Evolutionary conservation across 1,140 invertebrate species (phyloP).

Genomic region (Neodiprion fabricii): DNA sequence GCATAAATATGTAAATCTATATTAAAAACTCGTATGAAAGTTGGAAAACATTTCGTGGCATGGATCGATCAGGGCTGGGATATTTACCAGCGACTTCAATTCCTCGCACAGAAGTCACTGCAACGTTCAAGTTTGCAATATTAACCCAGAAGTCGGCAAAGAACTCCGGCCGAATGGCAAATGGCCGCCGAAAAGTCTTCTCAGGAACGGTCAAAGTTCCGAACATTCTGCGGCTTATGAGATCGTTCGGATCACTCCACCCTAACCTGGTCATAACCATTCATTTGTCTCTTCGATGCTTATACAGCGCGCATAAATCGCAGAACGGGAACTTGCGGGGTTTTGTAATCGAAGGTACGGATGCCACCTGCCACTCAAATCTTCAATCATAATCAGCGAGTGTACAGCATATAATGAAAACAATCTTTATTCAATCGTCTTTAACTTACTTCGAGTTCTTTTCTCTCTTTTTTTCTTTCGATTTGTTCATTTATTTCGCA

Average conservation of each 20-base stretch:
- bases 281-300: neutral
- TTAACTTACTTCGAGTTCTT: too few relatives aligned
- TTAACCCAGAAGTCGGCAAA: neutral
- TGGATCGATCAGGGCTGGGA: too few relatives aligned
- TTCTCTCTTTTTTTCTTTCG: too few relatives aligned
- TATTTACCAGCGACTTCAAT: too few relatives aligned
- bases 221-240: conserved; percentile 7
- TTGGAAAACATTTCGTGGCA: too few relatives aligned
- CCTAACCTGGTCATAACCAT: neutral
- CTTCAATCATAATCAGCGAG: too few relatives aligned
- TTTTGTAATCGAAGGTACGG: neutral
- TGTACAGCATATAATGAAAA: too few relatives aligned
- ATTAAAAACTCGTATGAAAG: too few relatives aligned
- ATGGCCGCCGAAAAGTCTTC: neutral
- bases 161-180: neutral
- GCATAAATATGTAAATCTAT: too few relatives aligned
- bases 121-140: neutral
- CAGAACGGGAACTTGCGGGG: neutral
- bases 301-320: neutral
- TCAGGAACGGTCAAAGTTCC: neutral
- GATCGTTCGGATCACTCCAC: neutral
- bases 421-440: too few relatives aligned
- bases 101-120: neutral
- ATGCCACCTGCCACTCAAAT: neutral
- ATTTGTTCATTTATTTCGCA: too few relatives aligned